Evolutionary conservation across 2,797 vertebrate genomes (phyloP).

Genomic region (Xiphorhynchus erythropygius): DNA sequence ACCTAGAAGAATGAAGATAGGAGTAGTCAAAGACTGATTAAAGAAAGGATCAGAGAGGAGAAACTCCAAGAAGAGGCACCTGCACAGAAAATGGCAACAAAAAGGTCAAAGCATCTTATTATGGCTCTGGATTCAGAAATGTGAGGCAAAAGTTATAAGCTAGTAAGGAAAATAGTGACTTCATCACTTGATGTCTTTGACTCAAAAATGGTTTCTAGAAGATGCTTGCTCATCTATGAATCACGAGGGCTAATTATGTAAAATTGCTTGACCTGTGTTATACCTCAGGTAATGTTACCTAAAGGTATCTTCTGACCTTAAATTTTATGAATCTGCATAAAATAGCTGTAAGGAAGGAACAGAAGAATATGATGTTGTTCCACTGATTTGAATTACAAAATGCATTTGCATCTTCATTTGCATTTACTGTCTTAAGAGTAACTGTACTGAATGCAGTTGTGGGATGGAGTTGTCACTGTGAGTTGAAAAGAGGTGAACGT

Average conservation of each 20-base stretch:
- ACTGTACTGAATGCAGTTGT: constrained; percentile 4
- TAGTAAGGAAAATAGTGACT: not conserved
- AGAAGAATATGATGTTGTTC: constrained; percentile 16
- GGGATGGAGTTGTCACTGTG: constrained; percentile 13
- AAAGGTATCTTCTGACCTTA: constrained; percentile 54
- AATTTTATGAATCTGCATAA: constrained; percentile 36
- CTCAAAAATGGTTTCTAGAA: constrained; percentile 18
- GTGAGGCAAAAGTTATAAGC: not conserved
- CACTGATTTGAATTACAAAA: constrained; percentile 52
- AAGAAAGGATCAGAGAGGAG: not conserved
- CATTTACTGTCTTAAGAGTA: constrained; percentile 40
- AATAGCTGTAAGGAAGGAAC: constrained; percentile 20
- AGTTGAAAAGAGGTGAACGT: not conserved
- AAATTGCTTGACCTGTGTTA: constrained; percentile 41
- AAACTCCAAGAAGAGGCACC: not conserved
- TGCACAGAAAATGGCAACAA: not conserved
- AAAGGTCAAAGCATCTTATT: not conserved
- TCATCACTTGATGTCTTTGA: constrained; percentile 1
- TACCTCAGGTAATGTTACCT: constrained; percentile 35
- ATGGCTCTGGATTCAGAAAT: not conserved
- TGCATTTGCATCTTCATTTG: constrained; percentile 53
- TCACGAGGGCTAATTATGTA: constrained; percentile 39
- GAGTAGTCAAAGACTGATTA: not conserved
- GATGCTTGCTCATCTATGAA: constrained; percentile 14
- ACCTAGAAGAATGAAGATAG: not conserved